Evolutionary conservation across 1,140 invertebrate genomes (phyloP), one percentile per base, ranked within the genome.

Genomic region (Papilio dardanus): DNA sequence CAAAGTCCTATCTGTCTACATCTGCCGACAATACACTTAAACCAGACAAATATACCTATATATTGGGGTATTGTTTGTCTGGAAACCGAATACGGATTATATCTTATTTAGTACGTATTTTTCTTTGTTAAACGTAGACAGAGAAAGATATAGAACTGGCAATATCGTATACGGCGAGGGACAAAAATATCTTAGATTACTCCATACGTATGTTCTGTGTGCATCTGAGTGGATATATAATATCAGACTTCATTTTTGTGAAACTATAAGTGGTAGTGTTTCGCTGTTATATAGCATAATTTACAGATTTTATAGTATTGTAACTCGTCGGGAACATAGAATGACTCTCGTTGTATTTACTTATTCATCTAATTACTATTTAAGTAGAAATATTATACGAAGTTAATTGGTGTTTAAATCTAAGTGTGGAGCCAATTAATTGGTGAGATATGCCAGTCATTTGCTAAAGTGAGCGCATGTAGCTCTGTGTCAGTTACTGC

Each of bases 381-480:
- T 19, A 3, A 14, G 42, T 42, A 4, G 40, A 1, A 46, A 46
- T 6, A 46, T n/a, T 19, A 7, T 46, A 46, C 10, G 3, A 54
- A 1, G 16, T 62, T 14, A 62, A 62, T 62, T 28, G 21, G 1
- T 24, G 12, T 62, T 28, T 28, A 62, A 28, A 28, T 62, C 54
- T 28, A 28, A 30, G 30, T 12, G 2, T 28, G 30, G 54, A 62
- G 21, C 24, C 54, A 62, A 62, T 62, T 62, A 62, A 28, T 62
- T 54, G 19, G 50, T 28, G 54, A 62, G 54, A 62, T 62, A 62
- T 62, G 24, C 54, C 54, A 62, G 54, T 62, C 21, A 62, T 62
- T 62, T 62, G 54, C 10, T 62, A 62, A 62, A 62, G 54, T 30
- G 24, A 62, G 24, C 54, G 54, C 6, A 62, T 24, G 4, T 62